A percentile compares a stretch with the other conserved stretches of the same genome.
These are phyloP conservation scores for Parelbella ahira DNA, from an alignment of 2,888 invertebrate species.

Conservation along the genomic window DNA sequence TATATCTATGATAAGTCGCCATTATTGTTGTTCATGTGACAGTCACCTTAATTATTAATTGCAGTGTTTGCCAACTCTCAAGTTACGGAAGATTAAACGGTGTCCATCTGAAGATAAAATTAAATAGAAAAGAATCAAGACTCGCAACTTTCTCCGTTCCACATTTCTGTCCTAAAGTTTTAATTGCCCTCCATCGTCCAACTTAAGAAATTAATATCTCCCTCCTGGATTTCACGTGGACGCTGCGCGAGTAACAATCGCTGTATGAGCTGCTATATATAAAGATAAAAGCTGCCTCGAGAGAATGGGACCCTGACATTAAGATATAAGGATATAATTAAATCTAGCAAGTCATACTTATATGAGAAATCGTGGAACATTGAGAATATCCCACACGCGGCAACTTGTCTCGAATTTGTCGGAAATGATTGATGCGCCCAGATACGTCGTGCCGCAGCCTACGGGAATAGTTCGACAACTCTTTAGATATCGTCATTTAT, in stretches of 20 bases:
- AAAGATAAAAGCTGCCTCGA: no score
- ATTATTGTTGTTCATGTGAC: no score
- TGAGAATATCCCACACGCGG: constrained; percentile 1
- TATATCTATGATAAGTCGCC: no score
- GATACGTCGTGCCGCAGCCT: constrained; percentile 5
- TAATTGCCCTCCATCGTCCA: constrained; percentile 65
- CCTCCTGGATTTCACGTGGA: constrained; percentile 48
- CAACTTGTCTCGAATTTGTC: constrained; percentile 25
- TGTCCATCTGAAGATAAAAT: constrained; percentile 17
- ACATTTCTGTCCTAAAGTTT: constrained; percentile 58
- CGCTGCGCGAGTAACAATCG: constrained; percentile 39
- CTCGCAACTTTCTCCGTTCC: constrained; percentile 49
- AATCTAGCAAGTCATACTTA: no score
- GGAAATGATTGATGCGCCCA: constrained; percentile 18
- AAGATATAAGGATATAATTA: no score
- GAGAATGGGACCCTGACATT: no score
- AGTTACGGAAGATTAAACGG: constrained; percentile 4
- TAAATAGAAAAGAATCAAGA: constrained; percentile 45
- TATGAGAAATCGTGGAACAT: background rate
- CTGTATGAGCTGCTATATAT: constrained; percentile 19
- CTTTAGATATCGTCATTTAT: constrained; percentile 18
- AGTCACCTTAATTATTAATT: background rate
- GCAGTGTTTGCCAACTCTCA: constrained; percentile 12
- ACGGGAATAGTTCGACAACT: constrained; percentile 20
- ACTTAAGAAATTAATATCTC: constrained; percentile 68